phyloP scores from a whole-genome alignment of 2,888 invertebrate genomes.

The Ephialtes manifestator region DNA sequence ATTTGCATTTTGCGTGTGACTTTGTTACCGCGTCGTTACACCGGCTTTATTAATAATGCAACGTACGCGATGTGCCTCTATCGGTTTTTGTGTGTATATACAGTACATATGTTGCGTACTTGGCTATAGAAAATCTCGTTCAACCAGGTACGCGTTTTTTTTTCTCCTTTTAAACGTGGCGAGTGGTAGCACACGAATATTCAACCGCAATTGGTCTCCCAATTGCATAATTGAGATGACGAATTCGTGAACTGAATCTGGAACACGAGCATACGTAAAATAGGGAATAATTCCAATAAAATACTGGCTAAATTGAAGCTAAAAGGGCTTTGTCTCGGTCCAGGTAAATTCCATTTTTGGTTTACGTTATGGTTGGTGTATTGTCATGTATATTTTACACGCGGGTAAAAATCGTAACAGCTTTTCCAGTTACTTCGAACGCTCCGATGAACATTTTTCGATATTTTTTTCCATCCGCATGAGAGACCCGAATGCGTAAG shows the following conservation, averaged over 20 bases:
- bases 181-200: conserved; percentile 10
- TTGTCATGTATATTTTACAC: neutral
- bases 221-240: conserved; percentile 57
- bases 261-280: conserved; percentile 16
- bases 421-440: neutral
- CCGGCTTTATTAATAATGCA: conserved; percentile 82
- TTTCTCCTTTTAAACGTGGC: conserved; percentile 14
- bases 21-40: conserved; percentile 78
- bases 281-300: conserved; percentile 14
- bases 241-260: conserved; percentile 55
- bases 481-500: neutral
- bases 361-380: neutral
- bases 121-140: conserved; percentile 30
- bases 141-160: conserved; percentile 8
- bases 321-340: neutral
- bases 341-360: neutral
- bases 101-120: neutral
- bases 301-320: conserved; percentile 30
- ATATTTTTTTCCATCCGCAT: neutral
- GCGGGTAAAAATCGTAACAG: neutral
- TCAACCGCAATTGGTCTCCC: conserved; percentile 35
- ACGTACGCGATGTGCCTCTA: conserved; percentile 69
- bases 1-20: conserved; percentile 83
- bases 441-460: neutral
- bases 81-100: conserved; percentile 52